A percentile compares a stretch with the other conserved stretches of the same genome.
Evolutionary conservation across 2,797 vertebrate species (phyloP).

Genomic region (Gambelia wislizenii): DNA sequence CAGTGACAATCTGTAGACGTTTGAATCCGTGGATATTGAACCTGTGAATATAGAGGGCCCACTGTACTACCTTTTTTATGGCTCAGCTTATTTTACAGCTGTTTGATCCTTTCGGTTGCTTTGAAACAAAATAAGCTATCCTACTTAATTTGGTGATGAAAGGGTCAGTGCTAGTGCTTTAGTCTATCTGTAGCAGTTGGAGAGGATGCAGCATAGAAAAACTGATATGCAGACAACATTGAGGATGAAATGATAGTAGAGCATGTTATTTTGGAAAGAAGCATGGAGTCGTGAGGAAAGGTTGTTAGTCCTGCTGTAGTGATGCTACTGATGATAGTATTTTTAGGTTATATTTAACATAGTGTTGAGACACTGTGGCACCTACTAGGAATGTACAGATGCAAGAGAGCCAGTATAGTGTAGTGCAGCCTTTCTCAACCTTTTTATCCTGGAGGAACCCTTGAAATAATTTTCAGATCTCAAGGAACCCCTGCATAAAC

Average conservation of each 20-base stretch:
- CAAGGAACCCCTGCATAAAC: too few species aligned
- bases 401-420: background rate
- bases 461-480: too few species aligned
- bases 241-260: background rate
- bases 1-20: too few species aligned
- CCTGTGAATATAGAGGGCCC: too few species aligned
- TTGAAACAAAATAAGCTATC: background rate
- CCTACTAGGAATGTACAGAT: background rate
- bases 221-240: background rate
- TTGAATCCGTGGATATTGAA: too few species aligned
- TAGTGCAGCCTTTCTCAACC: too few species aligned
- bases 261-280: background rate
- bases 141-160: background rate
- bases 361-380: background rate
- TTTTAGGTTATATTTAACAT: background rate
- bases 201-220: background rate
- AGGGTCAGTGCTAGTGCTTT: background rate
- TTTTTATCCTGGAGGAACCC: too few species aligned
- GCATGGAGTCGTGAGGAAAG: background rate
- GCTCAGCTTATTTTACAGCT: background rate
- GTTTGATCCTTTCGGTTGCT: background rate
- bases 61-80: background rate
- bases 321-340: too few species aligned
- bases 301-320: background rate
- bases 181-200: background rate